phyloP scores from a whole-genome alignment of 2,797 vertebrate genomes.

The Erpetoichthys calabaricus region DNA sequence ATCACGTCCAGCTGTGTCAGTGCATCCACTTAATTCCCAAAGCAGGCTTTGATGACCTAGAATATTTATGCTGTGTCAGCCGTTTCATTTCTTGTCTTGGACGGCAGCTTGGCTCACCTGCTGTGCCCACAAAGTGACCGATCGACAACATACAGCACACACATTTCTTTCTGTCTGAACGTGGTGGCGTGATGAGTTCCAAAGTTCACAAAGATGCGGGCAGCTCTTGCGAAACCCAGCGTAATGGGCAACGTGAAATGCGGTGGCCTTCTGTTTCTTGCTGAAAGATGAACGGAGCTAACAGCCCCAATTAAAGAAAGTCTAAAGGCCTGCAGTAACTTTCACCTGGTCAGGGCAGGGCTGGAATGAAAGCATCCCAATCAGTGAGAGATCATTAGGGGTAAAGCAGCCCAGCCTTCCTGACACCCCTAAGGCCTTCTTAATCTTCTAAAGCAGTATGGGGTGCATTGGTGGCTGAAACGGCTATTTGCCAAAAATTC shows the following conservation, averaged over 20 bases:
- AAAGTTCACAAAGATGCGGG: background rate
- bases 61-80: slow-evolving; percentile 21
- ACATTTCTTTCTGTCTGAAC: background rate
- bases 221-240: slow-evolving; percentile 34
- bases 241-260: slow-evolving; percentile 40
- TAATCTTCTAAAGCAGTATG: slow-evolving; percentile 38
- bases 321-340: too few species aligned
- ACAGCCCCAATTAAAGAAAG: too few species aligned
- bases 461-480: slow-evolving; percentile 36
- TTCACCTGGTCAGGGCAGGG: too few species aligned
- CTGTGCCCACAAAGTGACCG: slow-evolving; percentile 14
- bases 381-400: slow-evolving; percentile 58
- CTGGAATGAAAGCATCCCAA: slow-evolving; percentile 23
- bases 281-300: too few species aligned
- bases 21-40: slow-evolving; percentile 9
- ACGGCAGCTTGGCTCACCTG: slow-evolving; percentile 18
- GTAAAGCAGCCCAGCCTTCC: slow-evolving; percentile 55
- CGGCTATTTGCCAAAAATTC: slow-evolving; percentile 27
- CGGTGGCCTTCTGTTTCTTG: too few species aligned
- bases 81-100: slow-evolving; percentile 22
- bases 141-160: background rate
- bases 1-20: background rate
- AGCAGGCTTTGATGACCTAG: slow-evolving; percentile 19
- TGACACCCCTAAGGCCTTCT: slow-evolving; percentile 43
- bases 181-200: background rate